These are phyloP conservation scores for Drosophila biarmipes DNA, from an alignment of 1,140 invertebrate genomes.

Conservation along the genomic window DNA sequence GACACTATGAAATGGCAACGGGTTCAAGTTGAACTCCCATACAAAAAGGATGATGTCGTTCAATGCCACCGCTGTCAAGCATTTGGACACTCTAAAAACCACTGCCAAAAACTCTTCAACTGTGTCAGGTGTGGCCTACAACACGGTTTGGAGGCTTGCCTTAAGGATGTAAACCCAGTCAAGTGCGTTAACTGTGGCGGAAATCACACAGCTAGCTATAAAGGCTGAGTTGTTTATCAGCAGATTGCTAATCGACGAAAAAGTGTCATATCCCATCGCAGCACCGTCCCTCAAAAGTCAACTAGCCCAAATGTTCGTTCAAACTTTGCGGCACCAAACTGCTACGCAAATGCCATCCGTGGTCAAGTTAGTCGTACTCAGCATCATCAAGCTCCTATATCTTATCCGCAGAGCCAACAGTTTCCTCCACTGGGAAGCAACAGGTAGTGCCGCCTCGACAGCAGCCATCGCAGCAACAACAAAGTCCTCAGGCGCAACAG, in stretches of 20 bases:
- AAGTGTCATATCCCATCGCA: neutral
- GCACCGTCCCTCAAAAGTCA: neutral
- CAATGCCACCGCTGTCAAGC: neutral
- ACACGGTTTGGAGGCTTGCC: neutral
- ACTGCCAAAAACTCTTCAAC: neutral
- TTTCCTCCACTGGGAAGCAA: too few species aligned
- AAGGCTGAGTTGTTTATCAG: too few species aligned
- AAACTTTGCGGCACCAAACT: too few species aligned
- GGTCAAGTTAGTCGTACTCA: too few species aligned
- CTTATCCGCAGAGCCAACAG: too few species aligned
- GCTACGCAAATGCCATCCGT: too few species aligned
- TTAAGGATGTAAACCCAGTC: neutral
- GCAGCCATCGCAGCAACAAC: neutral
- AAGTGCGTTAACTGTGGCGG: neutral
- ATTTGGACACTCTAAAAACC: too few species aligned
- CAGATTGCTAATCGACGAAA: neutral
- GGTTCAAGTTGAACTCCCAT: neutral
- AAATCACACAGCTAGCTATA: too few species aligned
- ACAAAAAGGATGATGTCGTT: neutral
- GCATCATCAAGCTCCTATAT: too few species aligned
- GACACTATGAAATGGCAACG: neutral
- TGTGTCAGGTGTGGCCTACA: neutral
- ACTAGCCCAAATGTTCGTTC: too few species aligned
- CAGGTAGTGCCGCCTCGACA: neutral
- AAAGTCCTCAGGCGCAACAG: neutral